A percentile compares a stretch with the other conserved stretches of the same genome.
Evolutionary conservation across 2,113 vertebrate species (phyloP).

Genomic region (Campylomormyrus numenius): DNA sequence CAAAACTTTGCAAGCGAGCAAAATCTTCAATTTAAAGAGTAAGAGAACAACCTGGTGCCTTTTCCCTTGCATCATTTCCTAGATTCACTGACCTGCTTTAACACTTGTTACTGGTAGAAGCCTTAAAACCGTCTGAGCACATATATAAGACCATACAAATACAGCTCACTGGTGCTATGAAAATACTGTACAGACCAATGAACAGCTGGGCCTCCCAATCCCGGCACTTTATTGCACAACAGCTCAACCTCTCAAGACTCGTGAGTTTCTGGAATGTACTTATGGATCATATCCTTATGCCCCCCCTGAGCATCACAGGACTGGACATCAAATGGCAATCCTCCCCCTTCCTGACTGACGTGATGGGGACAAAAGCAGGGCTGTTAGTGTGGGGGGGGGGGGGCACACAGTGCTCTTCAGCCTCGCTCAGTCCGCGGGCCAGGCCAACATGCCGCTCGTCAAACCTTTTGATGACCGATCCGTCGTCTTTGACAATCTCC

Average conservation of each 20-base stretch:
- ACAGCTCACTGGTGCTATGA: not conserved
- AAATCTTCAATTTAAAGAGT: not conserved
- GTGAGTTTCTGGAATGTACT: not conserved
- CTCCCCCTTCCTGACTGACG: not conserved
- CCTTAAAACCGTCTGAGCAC: not conserved
- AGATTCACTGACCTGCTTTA: not conserved
- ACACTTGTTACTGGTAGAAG: not conserved
- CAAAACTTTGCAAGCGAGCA: not conserved
- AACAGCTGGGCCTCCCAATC: not conserved
- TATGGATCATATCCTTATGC: not conserved
- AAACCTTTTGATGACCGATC: slow-evolving; percentile 91
- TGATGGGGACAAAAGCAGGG: not conserved
- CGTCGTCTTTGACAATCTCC: slow-evolving; percentile 76
- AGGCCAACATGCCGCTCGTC: slow-evolving; percentile 46
- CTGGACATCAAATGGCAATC: not conserved
- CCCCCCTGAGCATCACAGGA: not conserved
- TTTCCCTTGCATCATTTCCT: not conserved
- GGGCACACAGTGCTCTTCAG: slow-evolving; percentile 20
- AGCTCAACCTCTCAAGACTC: not conserved
- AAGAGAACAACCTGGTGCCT: not conserved
- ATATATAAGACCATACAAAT: not conserved
- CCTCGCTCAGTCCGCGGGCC: not conserved
- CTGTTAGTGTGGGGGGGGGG: not conserved
- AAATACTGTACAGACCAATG: not conserved
- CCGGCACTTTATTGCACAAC: not conserved